Percentiles rank a stretch among this genome's conserved stretches.
Evolutionary conservation across 2,113 vertebrate species (phyloP).

Genomic region (Nibea albiflora): DNA sequence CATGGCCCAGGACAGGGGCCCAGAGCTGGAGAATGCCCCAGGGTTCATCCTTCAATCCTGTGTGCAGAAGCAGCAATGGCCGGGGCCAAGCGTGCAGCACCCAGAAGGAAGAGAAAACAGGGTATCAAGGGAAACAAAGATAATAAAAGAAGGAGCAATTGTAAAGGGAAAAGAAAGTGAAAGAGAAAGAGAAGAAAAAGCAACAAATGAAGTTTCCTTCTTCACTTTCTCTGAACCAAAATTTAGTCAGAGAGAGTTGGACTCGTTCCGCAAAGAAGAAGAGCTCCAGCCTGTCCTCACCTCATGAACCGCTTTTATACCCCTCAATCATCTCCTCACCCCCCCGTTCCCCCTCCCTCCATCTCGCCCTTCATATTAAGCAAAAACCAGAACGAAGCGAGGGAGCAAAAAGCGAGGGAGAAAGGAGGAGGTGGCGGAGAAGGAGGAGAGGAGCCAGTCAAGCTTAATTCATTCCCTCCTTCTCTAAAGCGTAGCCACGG

Average conservation of each 20-base stretch:
- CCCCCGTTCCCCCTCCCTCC: not conserved
- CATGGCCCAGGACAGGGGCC: constrained; percentile 84
- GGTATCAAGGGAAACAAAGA: not conserved
- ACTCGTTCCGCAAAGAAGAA: not conserved
- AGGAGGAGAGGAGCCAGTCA: constrained; percentile 78
- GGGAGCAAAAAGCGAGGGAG: constrained; percentile 30
- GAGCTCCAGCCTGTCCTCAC: constrained; percentile 27
- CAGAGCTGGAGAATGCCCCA: constrained; percentile 70
- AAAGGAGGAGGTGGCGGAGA: constrained; percentile 42
- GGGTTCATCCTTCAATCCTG: constrained; percentile 79
- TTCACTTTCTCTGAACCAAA: constrained; percentile 10
- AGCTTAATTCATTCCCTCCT: constrained; percentile 78
- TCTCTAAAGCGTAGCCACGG: constrained; percentile 86
- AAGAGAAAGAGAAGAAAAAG: not conserved
- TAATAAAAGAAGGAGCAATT: not conserved
- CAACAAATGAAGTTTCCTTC: not conserved
- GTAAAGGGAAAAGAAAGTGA: not conserved
- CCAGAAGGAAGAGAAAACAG: constrained; percentile 7
- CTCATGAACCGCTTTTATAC: constrained; percentile 68
- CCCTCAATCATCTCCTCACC: constrained; percentile 28
- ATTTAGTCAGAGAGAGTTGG: not conserved
- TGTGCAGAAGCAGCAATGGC: constrained; percentile 22
- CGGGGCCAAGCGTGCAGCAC: constrained; percentile 13
- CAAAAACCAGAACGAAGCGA: constrained; percentile 43
- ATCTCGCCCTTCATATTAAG: constrained; percentile 59